Evolutionary conservation across 2,113 vertebrate species (phyloP).

Genomic region (Rhadina sibilatrix): DNA sequence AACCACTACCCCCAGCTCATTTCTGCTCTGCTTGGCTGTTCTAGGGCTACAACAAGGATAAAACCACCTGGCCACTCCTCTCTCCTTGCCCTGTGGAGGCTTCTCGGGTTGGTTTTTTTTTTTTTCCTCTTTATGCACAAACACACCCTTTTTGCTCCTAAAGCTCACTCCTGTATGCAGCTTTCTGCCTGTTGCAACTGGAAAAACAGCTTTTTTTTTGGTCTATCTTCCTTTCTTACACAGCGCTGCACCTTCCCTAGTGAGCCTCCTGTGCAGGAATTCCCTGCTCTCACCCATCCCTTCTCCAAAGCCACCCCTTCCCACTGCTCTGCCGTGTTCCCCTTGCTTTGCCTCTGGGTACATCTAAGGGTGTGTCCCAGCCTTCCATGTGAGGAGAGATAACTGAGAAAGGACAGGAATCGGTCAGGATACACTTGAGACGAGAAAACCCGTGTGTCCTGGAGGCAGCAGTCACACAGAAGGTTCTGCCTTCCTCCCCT

Average conservation of each 20-base stretch:
- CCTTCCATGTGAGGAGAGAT: neutral
- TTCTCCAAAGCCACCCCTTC: neutral
- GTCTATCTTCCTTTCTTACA: neutral
- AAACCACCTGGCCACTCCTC: neutral
- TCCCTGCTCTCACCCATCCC: neutral
- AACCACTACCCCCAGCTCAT: neutral
- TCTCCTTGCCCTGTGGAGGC: neutral
- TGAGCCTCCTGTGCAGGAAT: neutral
- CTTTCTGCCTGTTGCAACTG: neutral
- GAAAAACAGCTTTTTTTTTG: neutral
- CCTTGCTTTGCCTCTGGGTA: neutral
- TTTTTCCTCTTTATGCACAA: neutral
- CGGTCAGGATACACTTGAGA: neutral
- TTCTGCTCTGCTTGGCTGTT: neutral
- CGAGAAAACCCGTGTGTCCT: neutral
- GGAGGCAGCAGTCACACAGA: neutral
- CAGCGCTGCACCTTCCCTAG: neutral
- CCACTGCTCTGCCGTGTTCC: neutral
- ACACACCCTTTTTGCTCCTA: neutral
- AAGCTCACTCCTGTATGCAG: neutral
- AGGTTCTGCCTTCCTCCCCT: neutral
- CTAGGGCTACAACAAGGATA: neutral
- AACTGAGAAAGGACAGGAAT: neutral
- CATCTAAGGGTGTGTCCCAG: neutral
- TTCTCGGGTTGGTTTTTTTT: fast-evolving